Conservation (phyloP, 2,888 invertebrate genomes). For the Caenorhabditis sp. region DNA sequence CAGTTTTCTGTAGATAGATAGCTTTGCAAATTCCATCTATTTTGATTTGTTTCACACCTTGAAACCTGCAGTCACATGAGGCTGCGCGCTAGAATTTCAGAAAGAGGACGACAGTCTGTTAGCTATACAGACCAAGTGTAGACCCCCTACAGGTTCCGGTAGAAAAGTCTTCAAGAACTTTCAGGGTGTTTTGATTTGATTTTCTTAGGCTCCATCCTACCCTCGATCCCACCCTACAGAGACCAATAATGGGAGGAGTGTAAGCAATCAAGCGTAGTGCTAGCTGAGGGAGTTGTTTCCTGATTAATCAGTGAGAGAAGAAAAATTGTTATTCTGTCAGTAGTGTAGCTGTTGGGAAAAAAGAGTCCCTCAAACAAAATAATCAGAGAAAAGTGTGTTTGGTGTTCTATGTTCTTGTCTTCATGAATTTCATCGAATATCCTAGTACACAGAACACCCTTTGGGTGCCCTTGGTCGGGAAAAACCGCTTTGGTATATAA, state of each 20-base stretch:
- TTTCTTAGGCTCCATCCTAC: neutral
- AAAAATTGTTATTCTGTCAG: constrained; percentile 55
- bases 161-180: constrained; percentile 6
- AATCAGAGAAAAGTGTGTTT: constrained; percentile 52
- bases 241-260: constrained; percentile 42
- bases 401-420: constrained; percentile 52
- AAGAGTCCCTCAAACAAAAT: constrained; percentile 48
- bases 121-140: constrained; percentile 3
- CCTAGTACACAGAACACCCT: constrained; percentile 56
- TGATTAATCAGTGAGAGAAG: constrained; percentile 38
- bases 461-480: constrained; percentile 33
- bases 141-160: constrained; percentile 10
- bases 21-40: constrained; percentile 59
- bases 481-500: constrained; percentile 44
- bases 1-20: constrained; percentile 18
- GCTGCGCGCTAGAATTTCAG: constrained; percentile 48
- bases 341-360: neutral
- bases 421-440: constrained; percentile 35
- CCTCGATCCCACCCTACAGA: neutral
- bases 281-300: constrained; percentile 54
- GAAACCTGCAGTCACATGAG: constrained; percentile 61
- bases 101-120: constrained; percentile 8
- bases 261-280: constrained; percentile 36
- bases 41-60: constrained; percentile 63
- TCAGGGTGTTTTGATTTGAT: constrained; percentile 16